Percentiles rank a stretch among this genome's conserved stretches.
Conservation (phyloP, 2,113 vertebrate genomes). For the Tenebrosternarchus preto region DNA sequence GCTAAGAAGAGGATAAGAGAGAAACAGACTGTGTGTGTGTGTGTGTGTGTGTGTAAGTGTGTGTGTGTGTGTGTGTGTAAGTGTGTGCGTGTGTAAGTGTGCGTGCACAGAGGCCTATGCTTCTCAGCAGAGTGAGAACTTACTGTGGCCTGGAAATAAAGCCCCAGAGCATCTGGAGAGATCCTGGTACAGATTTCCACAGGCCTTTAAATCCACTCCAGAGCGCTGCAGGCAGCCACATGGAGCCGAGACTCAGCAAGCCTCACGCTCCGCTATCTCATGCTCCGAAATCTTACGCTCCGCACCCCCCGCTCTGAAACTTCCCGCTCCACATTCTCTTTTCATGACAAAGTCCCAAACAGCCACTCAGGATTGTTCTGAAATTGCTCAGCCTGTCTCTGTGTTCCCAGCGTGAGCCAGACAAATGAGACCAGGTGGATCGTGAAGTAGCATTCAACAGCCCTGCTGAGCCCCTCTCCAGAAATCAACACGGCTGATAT, state of each 20-base stretch:
- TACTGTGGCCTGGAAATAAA: conserved; percentile 18
- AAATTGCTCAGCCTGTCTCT: too few relatives aligned
- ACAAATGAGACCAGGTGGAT: conserved; percentile 22
- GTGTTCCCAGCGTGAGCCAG: background rate
- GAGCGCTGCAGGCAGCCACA: background rate
- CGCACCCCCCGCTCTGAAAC: too few relatives aligned
- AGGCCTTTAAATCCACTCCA: background rate
- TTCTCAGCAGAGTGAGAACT: conserved; percentile 16
- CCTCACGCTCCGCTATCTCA: too few relatives aligned
- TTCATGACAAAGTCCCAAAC: too few relatives aligned
- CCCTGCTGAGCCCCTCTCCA: conserved; percentile 35
- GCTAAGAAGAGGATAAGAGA: background rate
- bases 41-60: background rate
- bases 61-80: too few relatives aligned
- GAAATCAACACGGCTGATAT: conserved; percentile 28
- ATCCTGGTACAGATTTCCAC: conserved; percentile 15
- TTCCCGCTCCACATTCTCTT: too few relatives aligned
- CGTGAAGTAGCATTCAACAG: conserved; percentile 31
- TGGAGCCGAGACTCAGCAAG: too few relatives aligned
- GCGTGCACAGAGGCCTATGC: conserved; percentile 3
- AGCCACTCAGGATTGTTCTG: background rate
- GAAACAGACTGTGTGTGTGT: background rate
- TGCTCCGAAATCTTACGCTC: too few relatives aligned
- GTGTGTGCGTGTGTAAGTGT: background rate
- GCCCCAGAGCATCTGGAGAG: conserved; percentile 22